These are phyloP conservation scores for Agrochola lota DNA, from an alignment of 2,888 invertebrate species.

Conservation along the genomic window DNA sequence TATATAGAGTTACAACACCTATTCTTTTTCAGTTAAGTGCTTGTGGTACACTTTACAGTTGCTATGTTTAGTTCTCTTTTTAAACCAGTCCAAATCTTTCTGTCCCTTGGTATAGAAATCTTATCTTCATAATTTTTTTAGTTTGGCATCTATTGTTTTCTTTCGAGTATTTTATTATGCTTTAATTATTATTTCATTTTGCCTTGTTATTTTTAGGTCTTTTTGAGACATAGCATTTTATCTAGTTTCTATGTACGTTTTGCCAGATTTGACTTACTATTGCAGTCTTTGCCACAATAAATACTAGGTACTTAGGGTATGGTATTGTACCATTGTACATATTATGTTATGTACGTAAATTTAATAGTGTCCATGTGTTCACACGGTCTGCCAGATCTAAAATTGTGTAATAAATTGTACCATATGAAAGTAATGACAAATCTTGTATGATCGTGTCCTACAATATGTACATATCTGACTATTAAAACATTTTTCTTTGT, in stretches of 20 bases:
- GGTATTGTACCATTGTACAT: constrained; percentile 73
- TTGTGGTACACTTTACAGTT: constrained; percentile 80
- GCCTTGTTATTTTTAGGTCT: constrained; percentile 75
- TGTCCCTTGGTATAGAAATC: constrained; percentile 58
- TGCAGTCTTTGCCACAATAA: constrained; percentile 82
- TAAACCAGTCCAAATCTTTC: constrained; percentile 67
- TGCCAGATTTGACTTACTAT: constrained; percentile 76
- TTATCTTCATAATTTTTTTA: constrained; percentile 53
- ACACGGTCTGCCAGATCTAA: constrained; percentile 76
- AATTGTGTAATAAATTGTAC: constrained; percentile 74
- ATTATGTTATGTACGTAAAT: constrained; percentile 74
- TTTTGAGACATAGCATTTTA: constrained; percentile 79
- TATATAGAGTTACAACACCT: constrained; percentile 80
- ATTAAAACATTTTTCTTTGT: constrained; percentile 36
- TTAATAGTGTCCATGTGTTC: constrained; percentile 79
- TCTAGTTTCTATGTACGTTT: constrained; percentile 74
- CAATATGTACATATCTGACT: constrained; percentile 66
- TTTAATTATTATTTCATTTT: constrained; percentile 71
- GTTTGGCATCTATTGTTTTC: constrained; percentile 74
- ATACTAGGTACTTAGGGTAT: constrained; percentile 72
- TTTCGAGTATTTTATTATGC: constrained; percentile 70
- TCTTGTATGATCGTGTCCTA: constrained; percentile 72
- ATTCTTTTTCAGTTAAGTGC: constrained; percentile 79
- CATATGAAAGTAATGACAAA: constrained; percentile 69
- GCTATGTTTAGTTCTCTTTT: constrained; percentile 64